phyloP scores from a whole-genome alignment of 2,113 vertebrate genomes.

The Chaenogobius annularis region DNA sequence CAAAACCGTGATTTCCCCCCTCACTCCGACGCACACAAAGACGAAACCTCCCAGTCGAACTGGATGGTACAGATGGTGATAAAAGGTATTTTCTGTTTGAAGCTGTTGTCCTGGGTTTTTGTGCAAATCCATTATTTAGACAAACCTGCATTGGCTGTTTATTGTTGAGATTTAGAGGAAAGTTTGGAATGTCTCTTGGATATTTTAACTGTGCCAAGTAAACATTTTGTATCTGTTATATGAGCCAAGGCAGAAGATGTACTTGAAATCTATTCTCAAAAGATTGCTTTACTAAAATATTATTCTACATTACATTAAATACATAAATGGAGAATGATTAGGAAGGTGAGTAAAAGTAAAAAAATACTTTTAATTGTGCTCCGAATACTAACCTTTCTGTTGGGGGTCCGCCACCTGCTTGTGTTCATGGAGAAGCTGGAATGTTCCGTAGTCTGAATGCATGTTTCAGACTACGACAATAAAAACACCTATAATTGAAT shows the following conservation, averaged over 20 bases:
- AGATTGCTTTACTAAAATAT: background rate
- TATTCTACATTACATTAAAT: background rate
- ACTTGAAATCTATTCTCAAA: background rate
- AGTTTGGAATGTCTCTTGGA: slow-evolving; percentile 44
- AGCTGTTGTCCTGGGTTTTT: slow-evolving; percentile 71
- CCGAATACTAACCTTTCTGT: background rate
- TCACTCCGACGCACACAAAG: slow-evolving; percentile 67
- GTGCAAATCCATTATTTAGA: slow-evolving; percentile 72
- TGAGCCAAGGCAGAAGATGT: background rate
- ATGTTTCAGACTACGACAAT: no score
- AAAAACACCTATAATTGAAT: background rate
- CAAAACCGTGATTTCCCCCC: slow-evolving; percentile 75
- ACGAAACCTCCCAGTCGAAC: slow-evolving; percentile 64
- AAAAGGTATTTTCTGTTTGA: slow-evolving; percentile 71
- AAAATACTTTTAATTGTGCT: background rate
- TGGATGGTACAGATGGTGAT: slow-evolving; percentile 65
- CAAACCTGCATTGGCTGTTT: slow-evolving; percentile 61
- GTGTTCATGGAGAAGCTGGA: no score
- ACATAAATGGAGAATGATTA: background rate
- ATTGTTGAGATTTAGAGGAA: slow-evolving; percentile 70
- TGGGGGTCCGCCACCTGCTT: background rate
- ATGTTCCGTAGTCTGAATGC: no score
- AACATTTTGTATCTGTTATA: slow-evolving; percentile 8
- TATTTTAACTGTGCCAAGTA: slow-evolving; percentile 36
- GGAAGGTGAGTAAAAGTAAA: no score